Base-by-base conservation (phyloP, 1,140 invertebrate species). In the Zaprionus inermis region DNA sequence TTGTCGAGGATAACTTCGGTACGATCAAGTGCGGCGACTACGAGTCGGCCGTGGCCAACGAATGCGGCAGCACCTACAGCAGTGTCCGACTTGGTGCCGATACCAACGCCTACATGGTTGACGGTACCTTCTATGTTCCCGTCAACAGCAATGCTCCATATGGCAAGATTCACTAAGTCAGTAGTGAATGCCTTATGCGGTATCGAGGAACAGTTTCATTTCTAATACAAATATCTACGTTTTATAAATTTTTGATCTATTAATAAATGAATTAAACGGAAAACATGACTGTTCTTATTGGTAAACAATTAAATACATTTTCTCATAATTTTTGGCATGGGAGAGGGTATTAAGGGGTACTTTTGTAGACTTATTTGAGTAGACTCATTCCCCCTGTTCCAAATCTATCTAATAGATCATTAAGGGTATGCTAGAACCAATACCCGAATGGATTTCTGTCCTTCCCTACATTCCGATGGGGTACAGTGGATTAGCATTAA, bases 21-120 rank as follows among this genome's bases (percentile, higher is more conserved):
- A 69, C 41, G n/a, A 60, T 84, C 1, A 76, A 67, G 24, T 92
- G 91, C 67, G 10, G 16, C 6, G 69, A 88, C 36, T 91, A 90
- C 7, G 57, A 80, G 56, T 34, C 52, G n/a, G 90, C 86, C 0
- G 73, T 90, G 6, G 59, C 71, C 7, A 81, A 91, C 6, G 16
- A 79, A 0, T 92, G 90, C 36, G 82, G 86, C 36, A 76, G 65
- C 55, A 75, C 83, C n/a, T 90, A 79, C 65, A 90, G 86, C 67
- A 49, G 49, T 18, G 72, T 85, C 66, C 92, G 91, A 11, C 78
- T 93, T 32, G 93, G 93, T 0, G 93, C 92, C 2, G 84, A 90
- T 5, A 68, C 85, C 30, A 83, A 84, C 56, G 78, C 78, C 46
- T 78, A 76, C 69, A 70, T 92, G 80, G 85, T 79, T 67, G 81